phyloP scores from a whole-genome alignment of 2,797 vertebrate genomes.

The Artibeus jamaicensis region DNA sequence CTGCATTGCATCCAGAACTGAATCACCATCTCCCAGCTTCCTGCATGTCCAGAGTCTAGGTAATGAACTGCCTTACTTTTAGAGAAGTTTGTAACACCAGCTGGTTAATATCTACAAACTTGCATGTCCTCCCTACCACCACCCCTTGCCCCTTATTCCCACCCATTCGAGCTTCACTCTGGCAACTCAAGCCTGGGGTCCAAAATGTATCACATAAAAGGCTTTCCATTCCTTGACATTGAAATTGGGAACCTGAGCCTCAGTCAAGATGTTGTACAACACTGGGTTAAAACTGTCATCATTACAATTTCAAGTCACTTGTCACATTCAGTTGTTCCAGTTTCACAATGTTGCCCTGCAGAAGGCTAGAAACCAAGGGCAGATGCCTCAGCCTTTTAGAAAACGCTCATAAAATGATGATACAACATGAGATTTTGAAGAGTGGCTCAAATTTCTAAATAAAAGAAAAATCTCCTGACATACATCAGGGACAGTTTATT shows the following conservation, averaged over 20 bases:
- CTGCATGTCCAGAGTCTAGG: not conserved
- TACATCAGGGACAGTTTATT: not conserved
- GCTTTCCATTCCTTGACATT: not conserved
- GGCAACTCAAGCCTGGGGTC: not conserved
- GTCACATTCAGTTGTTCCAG: not conserved
- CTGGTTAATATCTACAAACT: not conserved
- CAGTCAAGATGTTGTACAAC: not conserved
- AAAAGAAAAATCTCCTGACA: not conserved
- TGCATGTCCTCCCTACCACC: not conserved
- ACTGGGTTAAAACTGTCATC: not conserved
- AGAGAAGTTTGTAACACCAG: not conserved
- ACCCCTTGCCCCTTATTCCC: too few relatives aligned
- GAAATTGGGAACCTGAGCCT: not conserved
- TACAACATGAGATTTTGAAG: not conserved
- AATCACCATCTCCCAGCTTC: not conserved
- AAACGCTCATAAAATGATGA: not conserved
- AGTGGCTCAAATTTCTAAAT: slow-evolving; percentile 20
- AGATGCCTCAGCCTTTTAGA: not conserved
- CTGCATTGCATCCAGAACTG: not conserved
- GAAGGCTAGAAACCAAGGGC: not conserved
- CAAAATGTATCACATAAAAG: not conserved
- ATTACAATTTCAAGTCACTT: not conserved
- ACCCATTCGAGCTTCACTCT: not conserved
- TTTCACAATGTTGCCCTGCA: not conserved
- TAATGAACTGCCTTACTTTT: not conserved